Evolutionary conservation across 1,140 invertebrate genomes (phyloP), one percentile per base, ranked within the genome.

Genomic region (Drosophila bipectinata): DNA sequence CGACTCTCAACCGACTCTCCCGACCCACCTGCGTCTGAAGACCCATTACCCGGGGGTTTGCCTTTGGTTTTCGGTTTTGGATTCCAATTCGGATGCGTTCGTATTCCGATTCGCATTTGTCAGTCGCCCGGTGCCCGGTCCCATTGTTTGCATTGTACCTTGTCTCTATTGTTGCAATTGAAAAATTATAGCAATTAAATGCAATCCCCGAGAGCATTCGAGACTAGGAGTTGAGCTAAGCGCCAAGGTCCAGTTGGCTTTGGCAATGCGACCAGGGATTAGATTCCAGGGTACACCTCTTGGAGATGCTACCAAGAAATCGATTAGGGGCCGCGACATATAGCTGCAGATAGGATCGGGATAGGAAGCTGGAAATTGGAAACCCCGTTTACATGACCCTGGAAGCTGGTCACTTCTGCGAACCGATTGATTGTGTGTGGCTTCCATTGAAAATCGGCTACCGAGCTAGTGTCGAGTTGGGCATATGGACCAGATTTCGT

Each of bases 101-200:
- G 53, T 34, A 72, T 69, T 75, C 39, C 47, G 49, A 74, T 72
- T 72, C 58, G 72, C 61, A 66, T 75, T 72, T 63, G 77, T 59
- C 37, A 59, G 12, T 10, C 18, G 18, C 18, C 18, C 18, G 18
- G 18, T 18, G 18, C 18, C 18, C 15, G 15, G 18, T 18, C 18
- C 18, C 18, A 18, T 18, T 85, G 77, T 77, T 54, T 32, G 49
- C 44, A 74, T 84, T 85, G 77, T 85, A 60, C 68, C 47, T 30
- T 41, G 30, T 39, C 41, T 64, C 77, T 84, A 80, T 77, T 81
- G 82, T 84, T 77, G 76, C 81, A 77, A 85, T 77, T 84, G 77
- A 77, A 84, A 84, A 84, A 84, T 84, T 80, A 77, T 84, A 74
- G 81, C 77, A 84, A 84, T 85, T 84, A 85, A 84, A 74, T 74